phyloP scores from a whole-genome alignment of 2,113 vertebrate species.

The Pitta sordida region DNA sequence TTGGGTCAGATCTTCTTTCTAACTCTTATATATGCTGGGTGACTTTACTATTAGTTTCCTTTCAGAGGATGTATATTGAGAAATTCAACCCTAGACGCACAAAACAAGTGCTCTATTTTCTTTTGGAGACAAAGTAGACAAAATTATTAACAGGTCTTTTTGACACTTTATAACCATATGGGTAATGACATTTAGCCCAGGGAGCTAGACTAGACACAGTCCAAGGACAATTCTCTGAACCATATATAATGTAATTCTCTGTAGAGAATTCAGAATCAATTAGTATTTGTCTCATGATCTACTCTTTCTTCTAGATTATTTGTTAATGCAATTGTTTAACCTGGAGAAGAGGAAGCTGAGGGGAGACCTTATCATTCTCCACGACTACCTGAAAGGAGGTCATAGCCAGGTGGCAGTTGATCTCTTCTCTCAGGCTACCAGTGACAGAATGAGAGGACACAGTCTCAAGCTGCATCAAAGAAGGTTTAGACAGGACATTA shows the following conservation, averaged over 20 bases:
- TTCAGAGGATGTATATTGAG: neutral
- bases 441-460: too few species aligned
- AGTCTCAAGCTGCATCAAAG: too few species aligned
- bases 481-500: too few species aligned
- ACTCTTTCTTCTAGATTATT: neutral
- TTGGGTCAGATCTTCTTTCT: neutral
- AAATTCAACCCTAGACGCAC: neutral
- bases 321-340: too few species aligned
- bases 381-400: too few species aligned
- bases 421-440: too few species aligned
- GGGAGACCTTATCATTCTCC: too few species aligned
- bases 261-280: neutral
- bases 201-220: neutral
- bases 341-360: too few species aligned
- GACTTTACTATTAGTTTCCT: neutral
- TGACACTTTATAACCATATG: neutral
- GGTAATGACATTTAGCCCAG: neutral
- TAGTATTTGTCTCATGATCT: neutral
- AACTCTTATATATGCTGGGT: neutral
- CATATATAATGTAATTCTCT: neutral
- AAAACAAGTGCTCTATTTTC: neutral
- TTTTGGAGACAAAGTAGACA: neutral
- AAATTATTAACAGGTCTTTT: neutral
- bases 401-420: too few species aligned
- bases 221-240: neutral